These are phyloP conservation scores for Parus major DNA, from an alignment of 2,113 vertebrate species.

Conservation along the genomic window DNA sequence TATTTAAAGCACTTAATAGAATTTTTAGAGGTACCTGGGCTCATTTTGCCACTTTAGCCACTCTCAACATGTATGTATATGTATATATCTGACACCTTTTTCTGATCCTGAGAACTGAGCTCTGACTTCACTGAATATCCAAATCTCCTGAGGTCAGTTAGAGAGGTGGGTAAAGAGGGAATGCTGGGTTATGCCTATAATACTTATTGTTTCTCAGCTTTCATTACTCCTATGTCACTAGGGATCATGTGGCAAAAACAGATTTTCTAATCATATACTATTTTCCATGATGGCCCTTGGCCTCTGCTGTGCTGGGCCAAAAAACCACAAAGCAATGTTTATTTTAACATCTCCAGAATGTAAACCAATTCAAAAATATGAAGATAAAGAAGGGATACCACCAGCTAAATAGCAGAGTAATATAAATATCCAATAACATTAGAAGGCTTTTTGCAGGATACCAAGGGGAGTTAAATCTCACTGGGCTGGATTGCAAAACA, in stretches of 20 bases:
- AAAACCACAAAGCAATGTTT: conserved; percentile 4
- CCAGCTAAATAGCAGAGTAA: background rate
- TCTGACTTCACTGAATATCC: background rate
- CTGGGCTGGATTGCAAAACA: background rate
- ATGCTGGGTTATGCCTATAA: background rate
- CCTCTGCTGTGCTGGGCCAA: background rate
- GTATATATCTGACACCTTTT: background rate
- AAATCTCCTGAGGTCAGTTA: background rate
- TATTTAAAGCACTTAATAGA: background rate
- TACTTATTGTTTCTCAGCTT: background rate
- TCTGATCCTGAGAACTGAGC: background rate
- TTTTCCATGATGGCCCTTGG: background rate
- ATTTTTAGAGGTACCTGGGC: background rate
- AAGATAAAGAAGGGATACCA: conserved; percentile 5
- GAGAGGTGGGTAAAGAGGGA: background rate
- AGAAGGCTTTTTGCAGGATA: background rate
- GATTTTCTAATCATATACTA: background rate
- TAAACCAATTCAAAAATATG: conserved; percentile 29
- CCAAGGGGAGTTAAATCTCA: conserved; percentile 5
- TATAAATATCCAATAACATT: background rate
- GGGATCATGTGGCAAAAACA: background rate
- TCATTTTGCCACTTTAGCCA: background rate
- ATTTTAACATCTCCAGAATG: conserved; percentile 27
- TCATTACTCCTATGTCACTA: background rate
- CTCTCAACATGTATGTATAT: background rate